Percentiles rank a stretch among this genome's conserved stretches.
Conservation (phyloP, 2,797 vertebrate species). For the Octomys mimax region DNA sequence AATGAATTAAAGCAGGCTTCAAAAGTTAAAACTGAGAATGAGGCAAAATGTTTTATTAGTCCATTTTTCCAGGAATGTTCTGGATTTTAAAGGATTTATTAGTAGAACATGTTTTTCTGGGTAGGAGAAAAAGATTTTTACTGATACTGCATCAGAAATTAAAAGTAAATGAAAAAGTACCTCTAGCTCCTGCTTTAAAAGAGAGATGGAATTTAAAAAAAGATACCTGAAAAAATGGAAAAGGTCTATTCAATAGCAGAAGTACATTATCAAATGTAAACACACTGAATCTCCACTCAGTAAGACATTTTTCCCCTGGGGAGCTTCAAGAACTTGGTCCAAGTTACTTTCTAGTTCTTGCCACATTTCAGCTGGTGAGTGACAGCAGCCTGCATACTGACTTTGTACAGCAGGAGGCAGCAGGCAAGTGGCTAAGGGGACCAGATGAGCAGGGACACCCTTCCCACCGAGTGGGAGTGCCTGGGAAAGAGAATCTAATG, state of each 20-base stretch:
- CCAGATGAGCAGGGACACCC: rapidly evolving
- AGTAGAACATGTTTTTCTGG: slow-evolving; percentile 15
- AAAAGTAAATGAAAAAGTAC: background rate
- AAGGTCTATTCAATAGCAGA: background rate
- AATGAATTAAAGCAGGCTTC: slow-evolving; percentile 55
- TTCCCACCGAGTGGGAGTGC: background rate
- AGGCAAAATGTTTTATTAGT: slow-evolving; percentile 2
- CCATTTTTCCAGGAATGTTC: slow-evolving; percentile 51
- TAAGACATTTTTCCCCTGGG: background rate
- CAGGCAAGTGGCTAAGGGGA: background rate
- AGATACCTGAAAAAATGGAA: slow-evolving; percentile 31
- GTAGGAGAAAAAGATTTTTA: slow-evolving; percentile 14
- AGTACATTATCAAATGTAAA: slow-evolving; percentile 4
- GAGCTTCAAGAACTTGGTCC: background rate
- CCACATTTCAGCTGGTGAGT: background rate
- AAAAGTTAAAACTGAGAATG: slow-evolving; percentile 51
- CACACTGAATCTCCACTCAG: background rate
- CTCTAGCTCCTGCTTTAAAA: slow-evolving; percentile 47
- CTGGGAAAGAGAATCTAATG: background rate
- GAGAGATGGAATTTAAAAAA: slow-evolving; percentile 44
- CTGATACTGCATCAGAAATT: slow-evolving; percentile 12
- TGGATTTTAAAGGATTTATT: slow-evolving; percentile 43
- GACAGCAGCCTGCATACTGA: background rate
- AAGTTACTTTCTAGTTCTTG: slow-evolving; percentile 5
- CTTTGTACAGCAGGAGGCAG: background rate